phyloP scores from a whole-genome alignment of 2,888 invertebrate species.

The Plagodis pulveraria region DNA sequence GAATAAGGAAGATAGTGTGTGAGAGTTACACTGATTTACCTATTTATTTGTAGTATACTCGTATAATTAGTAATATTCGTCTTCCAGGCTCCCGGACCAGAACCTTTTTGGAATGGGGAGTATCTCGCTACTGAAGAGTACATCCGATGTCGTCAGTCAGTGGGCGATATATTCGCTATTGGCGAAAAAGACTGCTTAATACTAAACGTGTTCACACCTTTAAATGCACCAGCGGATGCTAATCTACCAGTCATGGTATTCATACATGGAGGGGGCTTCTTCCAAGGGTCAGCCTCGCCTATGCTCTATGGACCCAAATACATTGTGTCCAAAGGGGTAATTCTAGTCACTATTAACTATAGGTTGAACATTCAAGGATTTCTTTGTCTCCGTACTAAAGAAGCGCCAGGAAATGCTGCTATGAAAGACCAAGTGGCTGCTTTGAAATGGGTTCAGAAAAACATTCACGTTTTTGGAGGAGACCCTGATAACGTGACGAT shows the following conservation, averaged over 20 bases:
- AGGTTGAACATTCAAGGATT: slow-evolving; percentile 71
- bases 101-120: slow-evolving; percentile 61
- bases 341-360: slow-evolving; percentile 70
- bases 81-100: slow-evolving; percentile 67
- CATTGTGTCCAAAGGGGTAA: slow-evolving; percentile 60
- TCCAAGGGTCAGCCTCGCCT: slow-evolving; percentile 57
- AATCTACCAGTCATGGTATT: slow-evolving; percentile 71
- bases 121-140: slow-evolving; percentile 67
- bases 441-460: slow-evolving; percentile 63
- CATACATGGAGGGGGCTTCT: slow-evolving; percentile 74
- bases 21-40: too few species aligned
- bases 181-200: slow-evolving; percentile 64
- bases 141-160: slow-evolving; percentile 57
- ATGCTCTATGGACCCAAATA: slow-evolving; percentile 66
- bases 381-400: slow-evolving; percentile 63
- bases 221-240: slow-evolving; percentile 36
- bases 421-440: slow-evolving; percentile 72
- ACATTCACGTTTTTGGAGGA: slow-evolving; percentile 66
- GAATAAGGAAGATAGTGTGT: not conserved
- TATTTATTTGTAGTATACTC: not conserved
- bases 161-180: slow-evolving; percentile 35
- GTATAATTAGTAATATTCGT: not conserved
- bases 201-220: slow-evolving; percentile 66
- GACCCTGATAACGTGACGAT: slow-evolving; percentile 66
- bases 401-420: slow-evolving; percentile 71